Evolutionary conservation across 1,140 invertebrate genomes (phyloP), one percentile per base, ranked within the genome.

Genomic region (Philopotamus ludificatus): DNA sequence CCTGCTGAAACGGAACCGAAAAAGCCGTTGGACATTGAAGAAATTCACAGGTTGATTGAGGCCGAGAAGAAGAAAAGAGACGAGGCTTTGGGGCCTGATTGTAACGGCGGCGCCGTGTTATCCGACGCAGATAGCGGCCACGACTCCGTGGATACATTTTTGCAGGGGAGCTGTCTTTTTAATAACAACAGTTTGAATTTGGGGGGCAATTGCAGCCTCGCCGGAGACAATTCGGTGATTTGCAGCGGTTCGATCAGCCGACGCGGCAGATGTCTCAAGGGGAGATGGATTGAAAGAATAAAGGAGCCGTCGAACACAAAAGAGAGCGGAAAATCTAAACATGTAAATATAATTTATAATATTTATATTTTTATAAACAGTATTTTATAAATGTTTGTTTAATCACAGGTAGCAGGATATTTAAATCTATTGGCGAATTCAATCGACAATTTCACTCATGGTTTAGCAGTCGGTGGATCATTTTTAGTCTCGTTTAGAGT

Each of bases 361-460:
- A n/a, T n/a, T n/a, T n/a, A 12, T 12, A 22, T 20, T 21, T 21
- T 12, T 3, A 59, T 59, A 9, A 59, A 7, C 12, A 18, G 20
- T 45, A 25, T 21, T 59, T 59, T 21, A 16, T 45, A n/a, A 57
- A 57, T 39, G 25, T 22, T 41, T 51, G 2, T 68, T 68, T 63
- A 20, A 26, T 64, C 60, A 70, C 72, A 95, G 84, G 86, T 95
- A 51, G 86, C 90, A 26, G 97, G 95, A 3, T 98, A 98, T 76
- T 79, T 98, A 51, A 98, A 98, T 81, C 80, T 98, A 50, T 79
- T 97, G 75, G 95, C 96, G 2, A 98, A 99, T 77, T 89, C 91
- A 8, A 94, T 98, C 58, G 96, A 98, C 74, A 99, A 99, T 80
- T 98, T 98, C 79, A 97, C 94, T 0, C 96, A 99, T 78, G 97